Evolutionary conservation across 1,140 invertebrate genomes (phyloP).

Genomic region (Drosophila takahashii): DNA sequence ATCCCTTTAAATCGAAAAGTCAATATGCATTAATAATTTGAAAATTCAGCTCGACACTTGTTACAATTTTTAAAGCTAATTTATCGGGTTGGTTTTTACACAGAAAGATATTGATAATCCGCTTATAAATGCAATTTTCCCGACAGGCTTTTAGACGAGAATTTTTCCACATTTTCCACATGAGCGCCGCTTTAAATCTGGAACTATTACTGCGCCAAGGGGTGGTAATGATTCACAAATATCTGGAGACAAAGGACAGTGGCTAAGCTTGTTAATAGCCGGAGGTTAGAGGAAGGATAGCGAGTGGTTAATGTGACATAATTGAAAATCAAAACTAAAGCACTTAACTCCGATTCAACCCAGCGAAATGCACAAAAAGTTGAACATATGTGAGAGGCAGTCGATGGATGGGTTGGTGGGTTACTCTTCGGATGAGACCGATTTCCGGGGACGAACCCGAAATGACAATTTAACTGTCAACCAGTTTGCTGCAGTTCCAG

Average conservation of each 20-base stretch:
- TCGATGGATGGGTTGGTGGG: slow-evolving; percentile 1
- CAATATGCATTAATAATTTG: slow-evolving; percentile 57
- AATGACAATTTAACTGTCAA: slow-evolving; percentile 83
- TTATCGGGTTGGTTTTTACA: slow-evolving; percentile 32
- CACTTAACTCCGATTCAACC: slow-evolving; percentile 74
- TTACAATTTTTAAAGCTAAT: slow-evolving; percentile 78
- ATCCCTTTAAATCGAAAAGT: slow-evolving; percentile 51
- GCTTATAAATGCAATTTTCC: slow-evolving; percentile 69
- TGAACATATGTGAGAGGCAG: slow-evolving; percentile 67
- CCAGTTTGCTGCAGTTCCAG: slow-evolving; percentile 49
- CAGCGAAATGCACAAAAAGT: slow-evolving; percentile 75
- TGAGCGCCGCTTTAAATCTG: slow-evolving; percentile 45
- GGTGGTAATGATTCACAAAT: slow-evolving; percentile 69
- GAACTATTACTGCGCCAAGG: slow-evolving; percentile 42
- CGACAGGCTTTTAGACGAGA: slow-evolving; percentile 54
- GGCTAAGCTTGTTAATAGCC: slow-evolving; percentile 69
- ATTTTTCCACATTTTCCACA: slow-evolving; percentile 71
- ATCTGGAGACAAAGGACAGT: slow-evolving; percentile 39
- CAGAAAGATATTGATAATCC: slow-evolving; percentile 60
- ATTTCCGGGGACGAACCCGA: slow-evolving; percentile 29
- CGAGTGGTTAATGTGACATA: slow-evolving; percentile 79
- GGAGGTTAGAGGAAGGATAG: slow-evolving; percentile 8
- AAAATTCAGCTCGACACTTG: slow-evolving; percentile 61
- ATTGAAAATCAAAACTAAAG: slow-evolving; percentile 84
- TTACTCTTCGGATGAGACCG: slow-evolving; percentile 29